Evolutionary conservation across 2,888 invertebrate species (phyloP), one percentile per base, ranked within the genome.

Genomic region (Cerceris ruficornis): DNA sequence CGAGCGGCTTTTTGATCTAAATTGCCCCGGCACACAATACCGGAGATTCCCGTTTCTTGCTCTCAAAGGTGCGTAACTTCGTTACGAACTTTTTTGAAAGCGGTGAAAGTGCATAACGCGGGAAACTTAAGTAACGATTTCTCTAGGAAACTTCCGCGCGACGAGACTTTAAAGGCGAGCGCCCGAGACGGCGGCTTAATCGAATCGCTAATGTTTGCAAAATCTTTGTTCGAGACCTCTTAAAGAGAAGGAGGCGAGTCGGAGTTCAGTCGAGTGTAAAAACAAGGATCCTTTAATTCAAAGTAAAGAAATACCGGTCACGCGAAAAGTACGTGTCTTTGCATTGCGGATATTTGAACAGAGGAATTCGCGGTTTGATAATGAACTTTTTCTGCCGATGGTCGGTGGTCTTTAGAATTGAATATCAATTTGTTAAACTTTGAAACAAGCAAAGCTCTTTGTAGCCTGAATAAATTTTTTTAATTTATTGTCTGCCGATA

Each of bases 41-140:
- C 17, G 17, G 39, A 42, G 57, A 46, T 59, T 62, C 52, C 8
- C n/a, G 62, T 69, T 73, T 64, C 73, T 54, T 15, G 14, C 17
- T 67, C 41, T 59, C 58, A 39, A 41, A 67, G 67, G 42, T 58
- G 64, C 52, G 64, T 14, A 62, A 69, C 58, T 62, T 75, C 13
- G 60, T 55, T 41, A 55, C n/a, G 28, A 85, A 82, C 66, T 86
- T 84, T 85, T 82, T 75, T 60, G 71, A 79, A 77, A 79, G 73
- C 60, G 82, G 85, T 81, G 85, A 86, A 86, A 86, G 85, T 86
- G 80, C 73, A 85, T 85, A 86, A 85, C 74, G 77, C 84, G 77
- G 74, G 84, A 82, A 86, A 84, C 81, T 86, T 84, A 79, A 86
- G 86, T 84, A 86, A 86, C 86, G 85, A 86, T 86, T 86, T 86